Percentiles rank a stretch among this genome's conserved stretches.
phyloP scores from a whole-genome alignment of 2,888 invertebrate genomes.

The Cheilosia impressa region DNA sequence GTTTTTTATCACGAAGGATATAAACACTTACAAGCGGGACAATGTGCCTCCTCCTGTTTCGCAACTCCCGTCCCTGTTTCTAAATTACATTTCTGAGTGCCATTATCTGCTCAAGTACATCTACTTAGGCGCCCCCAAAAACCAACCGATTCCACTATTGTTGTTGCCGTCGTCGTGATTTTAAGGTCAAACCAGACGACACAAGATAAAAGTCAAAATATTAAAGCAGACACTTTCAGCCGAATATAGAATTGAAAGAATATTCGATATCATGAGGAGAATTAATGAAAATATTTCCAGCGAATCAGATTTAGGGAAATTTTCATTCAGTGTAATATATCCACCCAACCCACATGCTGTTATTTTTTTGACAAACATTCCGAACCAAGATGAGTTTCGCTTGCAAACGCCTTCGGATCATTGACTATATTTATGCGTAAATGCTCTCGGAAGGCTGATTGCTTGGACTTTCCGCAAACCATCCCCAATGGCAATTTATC shows the following conservation, averaged over 20 bases:
- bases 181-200: not conserved
- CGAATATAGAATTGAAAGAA: not conserved
- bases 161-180: not conserved
- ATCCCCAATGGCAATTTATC: slow-evolving; percentile 32
- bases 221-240: slow-evolving; percentile 15
- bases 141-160: not conserved
- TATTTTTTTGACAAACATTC: slow-evolving; percentile 11
- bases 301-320: not conserved
- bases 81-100: slow-evolving; percentile 18
- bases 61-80: slow-evolving; percentile 15
- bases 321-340: too few species aligned
- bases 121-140: not conserved
- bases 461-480: slow-evolving; percentile 16
- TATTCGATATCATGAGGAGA: not conserved
- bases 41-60: not conserved
- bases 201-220: slow-evolving; percentile 40
- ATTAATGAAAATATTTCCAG: slow-evolving; percentile 14
- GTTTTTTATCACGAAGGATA: not conserved
- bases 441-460: slow-evolving; percentile 25
- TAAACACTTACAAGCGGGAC: slow-evolving; percentile 27
- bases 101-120: slow-evolving; percentile 37
- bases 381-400: slow-evolving; percentile 27
- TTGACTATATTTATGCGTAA: slow-evolving; percentile 20
- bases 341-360: not conserved
- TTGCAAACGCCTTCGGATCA: slow-evolving; percentile 47